phyloP scores from a whole-genome alignment of 2,888 invertebrate species.

The Onthophagus sagittarius region DNA sequence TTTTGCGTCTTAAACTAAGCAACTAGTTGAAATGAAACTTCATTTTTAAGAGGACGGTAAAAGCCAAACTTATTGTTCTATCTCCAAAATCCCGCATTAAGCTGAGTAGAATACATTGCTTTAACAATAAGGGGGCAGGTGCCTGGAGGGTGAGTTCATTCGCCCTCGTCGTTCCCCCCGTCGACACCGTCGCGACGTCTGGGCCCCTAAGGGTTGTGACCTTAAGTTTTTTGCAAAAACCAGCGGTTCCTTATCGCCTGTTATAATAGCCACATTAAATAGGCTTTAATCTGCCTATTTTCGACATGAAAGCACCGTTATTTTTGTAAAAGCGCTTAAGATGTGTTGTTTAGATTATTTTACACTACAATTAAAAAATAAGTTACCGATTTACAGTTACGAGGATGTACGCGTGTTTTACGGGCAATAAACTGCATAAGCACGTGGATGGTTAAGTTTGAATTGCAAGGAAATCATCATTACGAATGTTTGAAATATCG shows the following conservation, averaged over 20 bases:
- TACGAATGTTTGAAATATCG: no score
- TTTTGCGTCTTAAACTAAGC: not conserved
- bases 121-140: not conserved
- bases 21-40: not conserved
- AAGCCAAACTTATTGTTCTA: not conserved
- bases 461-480: not conserved
- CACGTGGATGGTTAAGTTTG: not conserved
- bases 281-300: no score
- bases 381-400: not conserved
- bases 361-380: not conserved
- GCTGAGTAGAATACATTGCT: not conserved
- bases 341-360: not conserved
- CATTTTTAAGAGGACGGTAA: not conserved
- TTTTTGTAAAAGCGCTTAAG: not conserved
- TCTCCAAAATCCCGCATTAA: not conserved
- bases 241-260: no score
- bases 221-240: not conserved
- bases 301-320: no score
- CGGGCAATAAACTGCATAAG: not conserved
- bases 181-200: not conserved
- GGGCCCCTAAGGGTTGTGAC: not conserved
- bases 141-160: not conserved
- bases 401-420: not conserved
- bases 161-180: not conserved
- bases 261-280: no score